Percentiles rank a stretch among this genome's conserved stretches.
phyloP scores from a whole-genome alignment of 2,888 invertebrate genomes.

The Schizaphis graminum region DNA sequence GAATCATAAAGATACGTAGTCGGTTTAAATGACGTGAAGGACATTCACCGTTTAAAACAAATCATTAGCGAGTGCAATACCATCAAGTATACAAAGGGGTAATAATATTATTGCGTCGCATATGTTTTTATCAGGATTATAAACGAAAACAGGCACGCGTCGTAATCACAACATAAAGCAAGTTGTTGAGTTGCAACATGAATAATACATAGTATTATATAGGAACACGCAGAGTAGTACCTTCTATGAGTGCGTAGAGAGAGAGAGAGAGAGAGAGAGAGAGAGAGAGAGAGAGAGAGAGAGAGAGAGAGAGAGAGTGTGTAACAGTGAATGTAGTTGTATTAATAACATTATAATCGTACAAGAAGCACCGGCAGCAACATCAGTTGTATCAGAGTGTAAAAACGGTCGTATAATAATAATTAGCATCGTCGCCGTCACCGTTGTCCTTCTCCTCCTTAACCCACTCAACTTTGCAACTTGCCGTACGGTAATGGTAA shows the following conservation, averaged over 20 bases:
- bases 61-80: background rate
- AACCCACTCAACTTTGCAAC: background rate
- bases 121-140: background rate
- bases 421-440: background rate
- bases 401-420: constrained; percentile 39
- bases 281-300: too few relatives aligned
- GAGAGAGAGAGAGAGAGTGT: background rate
- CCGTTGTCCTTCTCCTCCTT: background rate
- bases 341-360: constrained; percentile 6
- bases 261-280: too few relatives aligned
- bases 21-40: background rate
- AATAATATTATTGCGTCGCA: background rate
- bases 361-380: background rate
- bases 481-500: background rate
- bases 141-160: background rate
- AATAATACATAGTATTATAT: background rate
- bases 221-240: background rate
- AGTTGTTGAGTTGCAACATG: background rate
- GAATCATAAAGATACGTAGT: background rate
- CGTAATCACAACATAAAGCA: background rate
- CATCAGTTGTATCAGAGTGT: background rate
- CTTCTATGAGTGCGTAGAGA: background rate
- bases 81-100: background rate
- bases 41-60: background rate
- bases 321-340: background rate